Percentiles rank a stretch among this genome's conserved stretches.
phyloP scores from a whole-genome alignment of 2,888 invertebrate species.

The Chymomyza caudatula region DNA sequence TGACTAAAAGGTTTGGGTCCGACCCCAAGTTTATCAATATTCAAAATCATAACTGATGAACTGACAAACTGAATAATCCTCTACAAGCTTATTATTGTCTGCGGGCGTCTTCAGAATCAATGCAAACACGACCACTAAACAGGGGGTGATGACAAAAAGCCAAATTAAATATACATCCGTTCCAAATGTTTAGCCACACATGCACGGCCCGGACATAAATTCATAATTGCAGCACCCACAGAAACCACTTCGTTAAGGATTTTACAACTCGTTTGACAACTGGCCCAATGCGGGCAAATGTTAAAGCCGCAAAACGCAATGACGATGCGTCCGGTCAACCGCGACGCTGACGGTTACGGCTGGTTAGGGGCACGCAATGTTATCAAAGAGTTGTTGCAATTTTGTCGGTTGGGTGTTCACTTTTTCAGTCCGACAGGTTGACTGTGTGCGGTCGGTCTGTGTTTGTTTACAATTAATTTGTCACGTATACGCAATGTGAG shows the following conservation, averaged over 20 bases:
- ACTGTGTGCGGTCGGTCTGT: background rate
- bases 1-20: background rate
- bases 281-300: slow-evolving; percentile 32
- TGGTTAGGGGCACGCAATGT: slow-evolving; percentile 11
- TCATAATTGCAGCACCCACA: slow-evolving; percentile 67
- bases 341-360: slow-evolving; percentile 50
- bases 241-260: slow-evolving; percentile 70
- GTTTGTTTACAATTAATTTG: slow-evolving; percentile 40
- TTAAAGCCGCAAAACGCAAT: slow-evolving; percentile 62
- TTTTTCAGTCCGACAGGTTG: background rate
- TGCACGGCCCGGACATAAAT: slow-evolving; percentile 44
- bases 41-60: background rate
- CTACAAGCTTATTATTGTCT: background rate
- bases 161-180: background rate
- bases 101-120: slow-evolving; percentile 14
- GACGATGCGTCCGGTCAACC: slow-evolving; percentile 59
- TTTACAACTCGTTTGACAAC: slow-evolving; percentile 53
- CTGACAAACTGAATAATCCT: background rate
- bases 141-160: background rate
- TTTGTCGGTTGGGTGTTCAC: background rate
- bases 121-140: background rate
- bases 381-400: background rate
- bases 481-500: slow-evolving; percentile 34
- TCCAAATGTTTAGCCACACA: background rate
- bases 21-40: background rate